These are phyloP conservation scores for Marmota monax DNA, from an alignment of 2,113 vertebrate species.

Conservation along the genomic window DNA sequence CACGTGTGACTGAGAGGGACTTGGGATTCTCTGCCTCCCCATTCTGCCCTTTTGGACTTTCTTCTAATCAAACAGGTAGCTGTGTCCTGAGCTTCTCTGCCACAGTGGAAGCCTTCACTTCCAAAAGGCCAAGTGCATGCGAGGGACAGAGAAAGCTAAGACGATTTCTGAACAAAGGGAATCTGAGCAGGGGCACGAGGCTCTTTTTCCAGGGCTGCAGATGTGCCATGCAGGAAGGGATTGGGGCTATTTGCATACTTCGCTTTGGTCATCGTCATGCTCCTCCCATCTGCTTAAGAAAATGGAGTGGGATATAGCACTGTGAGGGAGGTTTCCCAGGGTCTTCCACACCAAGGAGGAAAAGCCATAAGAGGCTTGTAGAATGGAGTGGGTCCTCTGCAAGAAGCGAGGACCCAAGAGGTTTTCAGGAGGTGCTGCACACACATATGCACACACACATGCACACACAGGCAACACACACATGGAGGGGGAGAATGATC, in stretches of 20 bases:
- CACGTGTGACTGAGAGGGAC: not conserved
- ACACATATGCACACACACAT: accelerated
- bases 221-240: accelerated
- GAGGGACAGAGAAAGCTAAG: not conserved
- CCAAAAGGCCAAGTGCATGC: not conserved
- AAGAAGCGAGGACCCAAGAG: not conserved
- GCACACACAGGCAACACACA: not conserved
- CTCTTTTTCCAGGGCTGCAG: not conserved
- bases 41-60: accelerated
- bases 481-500: too few relatives aligned
- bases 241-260: accelerated
- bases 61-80: not conserved
- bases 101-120: not conserved
- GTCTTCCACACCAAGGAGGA: not conserved
- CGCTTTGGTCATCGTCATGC: not conserved
- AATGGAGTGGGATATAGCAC: too few relatives aligned
- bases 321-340: not conserved
- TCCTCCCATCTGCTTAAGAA: not conserved
- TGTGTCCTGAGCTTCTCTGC: not conserved
- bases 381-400: too few relatives aligned
- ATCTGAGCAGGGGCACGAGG: not conserved
- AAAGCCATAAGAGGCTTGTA: not conserved
- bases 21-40: not conserved
- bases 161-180: not conserved
- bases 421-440: not conserved